phyloP scores from a whole-genome alignment of 2,888 invertebrate species.

The Euplagia quadripunctaria region DNA sequence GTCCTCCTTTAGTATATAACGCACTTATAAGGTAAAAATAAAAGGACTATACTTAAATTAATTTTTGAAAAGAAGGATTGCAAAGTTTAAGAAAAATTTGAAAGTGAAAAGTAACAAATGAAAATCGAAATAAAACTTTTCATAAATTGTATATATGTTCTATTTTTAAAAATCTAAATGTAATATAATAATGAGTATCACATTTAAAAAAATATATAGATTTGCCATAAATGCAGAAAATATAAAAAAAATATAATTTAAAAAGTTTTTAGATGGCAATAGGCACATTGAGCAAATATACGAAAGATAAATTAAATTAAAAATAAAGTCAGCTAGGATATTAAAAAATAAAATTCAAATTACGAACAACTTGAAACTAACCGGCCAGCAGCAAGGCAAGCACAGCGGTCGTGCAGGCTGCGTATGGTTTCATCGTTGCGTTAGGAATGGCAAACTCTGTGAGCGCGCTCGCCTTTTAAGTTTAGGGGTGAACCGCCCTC shows the following conservation, averaged over 20 bases:
- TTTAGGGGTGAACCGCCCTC: conserved; percentile 66
- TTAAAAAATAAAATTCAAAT: conserved; percentile 24
- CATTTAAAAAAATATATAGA: not conserved
- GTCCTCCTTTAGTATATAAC: conserved; percentile 1
- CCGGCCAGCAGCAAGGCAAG: conserved; percentile 75
- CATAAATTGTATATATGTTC: not conserved
- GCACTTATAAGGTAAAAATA: not conserved
- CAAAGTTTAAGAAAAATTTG: not conserved
- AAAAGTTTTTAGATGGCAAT: not conserved
- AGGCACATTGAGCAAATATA: not conserved
- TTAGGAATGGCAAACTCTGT: conserved; percentile 68
- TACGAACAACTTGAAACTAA: conserved; percentile 60
- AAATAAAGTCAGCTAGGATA: not conserved
- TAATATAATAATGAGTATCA: not conserved
- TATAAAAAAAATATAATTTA: not conserved
- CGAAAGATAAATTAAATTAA: conserved; percentile 6
- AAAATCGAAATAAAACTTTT: not conserved
- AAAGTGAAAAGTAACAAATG: not conserved
- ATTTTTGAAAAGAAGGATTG: not conserved
- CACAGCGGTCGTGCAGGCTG: conserved; percentile 66
- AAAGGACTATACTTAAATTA: not conserved
- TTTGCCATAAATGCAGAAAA: not conserved
- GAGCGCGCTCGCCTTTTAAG: conserved; percentile 71
- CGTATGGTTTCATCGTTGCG: conserved; percentile 72
- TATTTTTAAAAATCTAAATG: not conserved